phyloP scores from a whole-genome alignment of 2,797 vertebrate species.

The Phrynocephalus vlangalii region DNA sequence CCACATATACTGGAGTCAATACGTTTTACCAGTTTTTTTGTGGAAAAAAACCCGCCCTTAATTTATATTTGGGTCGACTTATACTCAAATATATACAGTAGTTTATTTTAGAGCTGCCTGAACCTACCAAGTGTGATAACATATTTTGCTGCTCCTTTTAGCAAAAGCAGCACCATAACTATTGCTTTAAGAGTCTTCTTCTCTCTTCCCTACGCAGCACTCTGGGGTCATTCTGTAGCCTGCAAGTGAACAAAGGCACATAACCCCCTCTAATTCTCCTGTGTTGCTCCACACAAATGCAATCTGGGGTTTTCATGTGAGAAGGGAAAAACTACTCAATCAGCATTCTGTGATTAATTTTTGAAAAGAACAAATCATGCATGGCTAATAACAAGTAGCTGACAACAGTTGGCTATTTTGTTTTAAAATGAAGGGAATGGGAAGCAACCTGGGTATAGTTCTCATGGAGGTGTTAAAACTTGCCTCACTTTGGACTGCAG shows the following conservation, averaged over 20 bases:
- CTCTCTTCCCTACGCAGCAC: neutral
- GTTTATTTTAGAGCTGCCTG: neutral
- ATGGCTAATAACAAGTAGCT: neutral
- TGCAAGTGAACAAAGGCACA: conserved; percentile 6
- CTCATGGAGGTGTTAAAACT: neutral
- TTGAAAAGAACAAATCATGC: neutral
- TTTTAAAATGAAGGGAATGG: neutral
- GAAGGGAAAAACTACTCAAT: neutral
- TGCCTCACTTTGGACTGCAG: neutral
- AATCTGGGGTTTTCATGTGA: conserved; percentile 13
- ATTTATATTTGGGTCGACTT: too few relatives aligned
- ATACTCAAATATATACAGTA: too few relatives aligned
- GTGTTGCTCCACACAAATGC: conserved; percentile 14
- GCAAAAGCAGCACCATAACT: neutral
- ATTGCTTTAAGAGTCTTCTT: neutral
- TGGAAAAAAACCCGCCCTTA: too few relatives aligned
- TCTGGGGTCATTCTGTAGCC: neutral
- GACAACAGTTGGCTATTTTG: neutral
- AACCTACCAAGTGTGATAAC: neutral
- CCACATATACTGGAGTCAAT: too few relatives aligned
- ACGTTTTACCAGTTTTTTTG: too few relatives aligned
- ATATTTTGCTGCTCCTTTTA: conserved; percentile 7
- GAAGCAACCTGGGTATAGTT: neutral
- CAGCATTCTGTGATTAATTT: conserved; percentile 6
- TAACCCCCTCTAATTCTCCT: neutral